Evolutionary conservation across 2,888 invertebrate genomes (phyloP).

Genomic region (Nycteola revayana): DNA sequence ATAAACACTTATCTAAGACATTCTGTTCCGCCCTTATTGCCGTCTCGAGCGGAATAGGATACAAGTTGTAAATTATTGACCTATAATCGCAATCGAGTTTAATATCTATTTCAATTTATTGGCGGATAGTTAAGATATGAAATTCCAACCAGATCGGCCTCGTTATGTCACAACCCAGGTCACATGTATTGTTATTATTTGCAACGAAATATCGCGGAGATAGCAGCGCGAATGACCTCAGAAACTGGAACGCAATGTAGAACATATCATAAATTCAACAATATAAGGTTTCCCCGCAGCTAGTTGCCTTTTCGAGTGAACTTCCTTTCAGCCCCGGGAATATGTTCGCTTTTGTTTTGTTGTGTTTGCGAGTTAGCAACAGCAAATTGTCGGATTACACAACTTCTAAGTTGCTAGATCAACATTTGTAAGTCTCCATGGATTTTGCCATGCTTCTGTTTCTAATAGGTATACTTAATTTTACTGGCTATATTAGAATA

Average conservation of each 20-base stretch:
- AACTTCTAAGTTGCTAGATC: slow-evolving; percentile 74
- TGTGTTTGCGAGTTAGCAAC: slow-evolving; percentile 75
- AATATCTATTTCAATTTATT: slow-evolving; percentile 30
- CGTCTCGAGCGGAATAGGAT: slow-evolving; percentile 53
- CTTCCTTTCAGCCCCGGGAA: slow-evolving; percentile 72
- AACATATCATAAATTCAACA: slow-evolving; percentile 74
- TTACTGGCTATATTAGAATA: background rate
- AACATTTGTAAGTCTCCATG: slow-evolving; percentile 64
- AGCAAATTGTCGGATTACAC: slow-evolving; percentile 77
- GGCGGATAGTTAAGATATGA: slow-evolving; percentile 34
- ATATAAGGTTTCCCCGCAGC: slow-evolving; percentile 72
- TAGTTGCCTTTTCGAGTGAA: slow-evolving; percentile 76
- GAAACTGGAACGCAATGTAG: slow-evolving; percentile 60
- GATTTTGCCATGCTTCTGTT: slow-evolving; percentile 45
- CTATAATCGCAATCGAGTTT: slow-evolving; percentile 48
- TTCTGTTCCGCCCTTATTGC: slow-evolving; percentile 52
- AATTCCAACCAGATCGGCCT: slow-evolving; percentile 43
- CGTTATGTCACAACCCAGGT: slow-evolving; percentile 36
- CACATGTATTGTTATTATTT: slow-evolving; percentile 58
- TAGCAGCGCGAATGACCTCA: slow-evolving; percentile 60
- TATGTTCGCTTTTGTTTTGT: slow-evolving; percentile 77
- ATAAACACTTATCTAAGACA: slow-evolving; percentile 71
- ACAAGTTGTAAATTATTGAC: slow-evolving; percentile 46
- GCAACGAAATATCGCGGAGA: slow-evolving; percentile 57
- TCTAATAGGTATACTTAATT: no score